Conservation (phyloP, 2,888 invertebrate species). For the Pycnomerus fuliginosus region DNA sequence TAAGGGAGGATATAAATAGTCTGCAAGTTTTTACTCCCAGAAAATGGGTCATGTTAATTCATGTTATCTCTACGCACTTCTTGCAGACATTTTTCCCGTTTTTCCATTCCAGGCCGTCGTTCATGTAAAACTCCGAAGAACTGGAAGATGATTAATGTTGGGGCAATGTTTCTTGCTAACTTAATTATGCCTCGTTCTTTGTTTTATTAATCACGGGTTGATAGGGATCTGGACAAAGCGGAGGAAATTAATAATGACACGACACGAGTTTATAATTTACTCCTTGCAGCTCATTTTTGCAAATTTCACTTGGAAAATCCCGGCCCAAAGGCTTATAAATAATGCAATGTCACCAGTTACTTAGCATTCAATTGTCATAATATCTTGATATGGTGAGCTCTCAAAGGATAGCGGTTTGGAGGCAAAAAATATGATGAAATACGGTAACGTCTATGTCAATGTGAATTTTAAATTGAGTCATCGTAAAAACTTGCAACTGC, state of each 20-base stretch:
- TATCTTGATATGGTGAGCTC: conserved; percentile 31
- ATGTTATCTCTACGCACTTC: too few species aligned
- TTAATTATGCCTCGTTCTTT: conserved; percentile 20
- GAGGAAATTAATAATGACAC: conserved; percentile 9
- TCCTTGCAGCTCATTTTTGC: conserved; percentile 15
- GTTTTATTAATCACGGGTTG: conserved; percentile 14
- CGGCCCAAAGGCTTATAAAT: conserved; percentile 26
- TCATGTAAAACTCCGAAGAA: too few species aligned
- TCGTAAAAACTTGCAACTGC: conserved; percentile 26
- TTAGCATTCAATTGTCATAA: conserved; percentile 32
- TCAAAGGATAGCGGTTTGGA: conserved; percentile 18
- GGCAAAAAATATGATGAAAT: conserved; percentile 30
- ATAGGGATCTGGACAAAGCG: conserved; percentile 10
- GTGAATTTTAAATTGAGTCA: conserved; percentile 27
- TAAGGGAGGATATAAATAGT: too few species aligned
- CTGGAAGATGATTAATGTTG: too few species aligned
- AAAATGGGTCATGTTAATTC: too few species aligned
- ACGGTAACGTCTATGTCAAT: conserved; percentile 34
- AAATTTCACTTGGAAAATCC: conserved; percentile 20
- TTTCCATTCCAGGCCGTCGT: too few species aligned
- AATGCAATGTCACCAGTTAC: conserved; percentile 26
- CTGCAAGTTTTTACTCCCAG: too few species aligned
- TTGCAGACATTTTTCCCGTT: too few species aligned
- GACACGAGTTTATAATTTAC: too few species aligned
- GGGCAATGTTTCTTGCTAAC: conserved; percentile 22